Evolutionary conservation across 2,888 invertebrate species (phyloP).

Genomic region (Hesperia comma): DNA sequence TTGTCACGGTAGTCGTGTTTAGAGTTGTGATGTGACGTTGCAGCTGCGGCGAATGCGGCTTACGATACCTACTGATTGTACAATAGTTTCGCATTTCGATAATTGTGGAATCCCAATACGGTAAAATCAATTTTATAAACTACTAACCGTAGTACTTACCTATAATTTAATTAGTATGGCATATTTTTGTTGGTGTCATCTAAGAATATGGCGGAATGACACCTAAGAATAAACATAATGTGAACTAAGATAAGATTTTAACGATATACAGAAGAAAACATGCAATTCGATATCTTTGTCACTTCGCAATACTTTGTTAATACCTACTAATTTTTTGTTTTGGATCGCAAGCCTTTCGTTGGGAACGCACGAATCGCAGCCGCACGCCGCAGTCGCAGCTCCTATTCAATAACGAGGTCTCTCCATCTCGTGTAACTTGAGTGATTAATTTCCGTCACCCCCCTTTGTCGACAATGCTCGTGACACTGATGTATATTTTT

Average conservation of each 20-base stretch:
- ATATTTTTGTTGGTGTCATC: too few relatives aligned
- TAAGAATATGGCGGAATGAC: too few relatives aligned
- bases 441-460: conserved; percentile 30
- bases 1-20: not conserved
- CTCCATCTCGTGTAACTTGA: conserved; percentile 7
- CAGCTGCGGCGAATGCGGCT: conserved; percentile 1
- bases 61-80: not conserved
- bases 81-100: not conserved
- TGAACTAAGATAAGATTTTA: too few relatives aligned
- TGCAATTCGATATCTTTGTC: too few relatives aligned
- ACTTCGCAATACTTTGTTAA: not conserved
- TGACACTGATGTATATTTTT: conserved; percentile 30
- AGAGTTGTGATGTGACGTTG: not conserved
- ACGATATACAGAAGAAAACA: too few relatives aligned
- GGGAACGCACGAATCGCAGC: conserved; percentile 1
- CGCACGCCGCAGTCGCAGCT: not conserved
- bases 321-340: not conserved
- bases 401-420: conserved; percentile 9
- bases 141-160: too few relatives aligned
- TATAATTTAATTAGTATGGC: too few relatives aligned
- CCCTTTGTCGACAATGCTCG: conserved; percentile 17
- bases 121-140: too few relatives aligned
- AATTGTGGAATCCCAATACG: not conserved
- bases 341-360: too few relatives aligned
- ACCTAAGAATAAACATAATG: too few relatives aligned